Evolutionary conservation across 2,797 vertebrate genomes (phyloP).

Genomic region (Periophthalmus magnuspinnatus): DNA sequence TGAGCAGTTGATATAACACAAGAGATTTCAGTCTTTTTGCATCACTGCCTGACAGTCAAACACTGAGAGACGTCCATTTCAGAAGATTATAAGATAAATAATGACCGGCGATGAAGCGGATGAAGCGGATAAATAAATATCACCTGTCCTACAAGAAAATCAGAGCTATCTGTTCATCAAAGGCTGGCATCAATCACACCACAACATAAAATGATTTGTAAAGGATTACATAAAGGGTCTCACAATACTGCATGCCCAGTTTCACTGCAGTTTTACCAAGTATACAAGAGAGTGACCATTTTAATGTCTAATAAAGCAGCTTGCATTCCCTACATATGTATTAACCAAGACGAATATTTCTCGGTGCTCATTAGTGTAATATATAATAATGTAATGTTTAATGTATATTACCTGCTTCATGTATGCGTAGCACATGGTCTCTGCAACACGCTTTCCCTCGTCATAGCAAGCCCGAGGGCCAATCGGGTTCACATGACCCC

Average conservation of each 20-base stretch:
- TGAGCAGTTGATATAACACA: slow-evolving; percentile 46
- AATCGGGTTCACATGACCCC: slow-evolving; percentile 98
- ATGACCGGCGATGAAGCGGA: slow-evolving; percentile 49
- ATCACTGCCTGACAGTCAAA: slow-evolving; percentile 53
- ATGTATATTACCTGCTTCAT: slow-evolving; percentile 93
- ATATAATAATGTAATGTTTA: neutral
- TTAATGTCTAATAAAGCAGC: neutral
- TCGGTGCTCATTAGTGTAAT: neutral
- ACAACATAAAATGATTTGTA: slow-evolving; percentile 12
- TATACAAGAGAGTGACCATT: neutral
- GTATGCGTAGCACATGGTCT: slow-evolving; percentile 99
- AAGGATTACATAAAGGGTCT: slow-evolving; percentile 5
- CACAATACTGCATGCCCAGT: slow-evolving; percentile 11
- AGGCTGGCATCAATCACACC: slow-evolving; percentile 70
- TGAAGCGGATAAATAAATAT: slow-evolving; percentile 75
- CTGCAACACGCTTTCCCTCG: slow-evolving; percentile 95
- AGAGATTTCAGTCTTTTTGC: slow-evolving; percentile 43
- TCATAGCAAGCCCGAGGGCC: slow-evolving; percentile 97
- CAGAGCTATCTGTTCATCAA: slow-evolving; percentile 66
- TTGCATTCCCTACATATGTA: neutral
- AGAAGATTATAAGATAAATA: slow-evolving; percentile 48
- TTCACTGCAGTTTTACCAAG: no score
- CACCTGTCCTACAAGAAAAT: slow-evolving; percentile 61
- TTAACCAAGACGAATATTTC: neutral
- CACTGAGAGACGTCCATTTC: slow-evolving; percentile 37